phyloP scores from a whole-genome alignment of 2,113 vertebrate species.

The Megaleporinus macrocephalus region DNA sequence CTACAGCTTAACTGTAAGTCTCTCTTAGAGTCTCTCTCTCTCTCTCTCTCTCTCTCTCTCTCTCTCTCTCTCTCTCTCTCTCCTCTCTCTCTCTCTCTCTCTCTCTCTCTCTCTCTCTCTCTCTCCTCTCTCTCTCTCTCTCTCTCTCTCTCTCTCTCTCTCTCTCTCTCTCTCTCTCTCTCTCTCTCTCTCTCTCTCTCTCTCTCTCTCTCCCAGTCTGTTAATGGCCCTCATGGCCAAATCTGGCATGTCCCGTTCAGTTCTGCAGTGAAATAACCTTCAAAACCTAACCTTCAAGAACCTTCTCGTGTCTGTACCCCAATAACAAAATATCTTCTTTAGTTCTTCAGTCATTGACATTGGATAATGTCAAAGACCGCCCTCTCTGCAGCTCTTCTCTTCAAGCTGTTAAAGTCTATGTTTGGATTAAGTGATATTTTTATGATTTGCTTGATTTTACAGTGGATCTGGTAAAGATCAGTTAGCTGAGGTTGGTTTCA shows the following conservation, averaged over 20 bases:
- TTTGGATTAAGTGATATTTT: conserved; percentile 62
- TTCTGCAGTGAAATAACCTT: conserved; percentile 63
- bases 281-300: conserved; percentile 64
- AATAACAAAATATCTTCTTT: conserved; percentile 52
- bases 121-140: too few relatives aligned
- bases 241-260: neutral
- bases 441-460: conserved; percentile 36
- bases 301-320: conserved; percentile 47
- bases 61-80: neutral
- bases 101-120: too few relatives aligned
- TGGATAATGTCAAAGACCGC: conserved; percentile 43
- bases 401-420: conserved; percentile 61
- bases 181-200: too few relatives aligned
- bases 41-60: neutral
- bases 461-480: too few relatives aligned
- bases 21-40: neutral
- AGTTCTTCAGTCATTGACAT: conserved; percentile 58
- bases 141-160: too few relatives aligned
- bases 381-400: conserved; percentile 53
- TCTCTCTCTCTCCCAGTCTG: too few relatives aligned
- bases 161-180: too few relatives aligned
- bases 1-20: too few relatives aligned
- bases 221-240: conserved; percentile 17
- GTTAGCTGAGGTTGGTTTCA: too few relatives aligned
- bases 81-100: neutral